phyloP scores from a whole-genome alignment of 1,140 invertebrate species.

The Drosophila nebulosa region DNA sequence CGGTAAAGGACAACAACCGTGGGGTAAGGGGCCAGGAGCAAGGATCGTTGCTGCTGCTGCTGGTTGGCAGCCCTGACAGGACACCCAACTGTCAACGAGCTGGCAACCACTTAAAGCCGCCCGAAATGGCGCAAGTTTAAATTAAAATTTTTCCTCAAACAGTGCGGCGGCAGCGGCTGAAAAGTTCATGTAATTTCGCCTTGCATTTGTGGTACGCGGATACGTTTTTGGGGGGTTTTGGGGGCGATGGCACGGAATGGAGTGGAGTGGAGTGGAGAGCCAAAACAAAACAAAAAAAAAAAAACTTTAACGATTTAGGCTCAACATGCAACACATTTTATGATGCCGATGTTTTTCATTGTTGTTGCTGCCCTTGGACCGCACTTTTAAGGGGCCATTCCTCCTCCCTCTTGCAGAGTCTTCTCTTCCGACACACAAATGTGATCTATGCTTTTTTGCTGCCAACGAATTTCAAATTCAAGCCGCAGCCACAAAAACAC shows the following conservation, averaged over 20 bases:
- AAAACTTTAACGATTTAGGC: conserved; percentile 79
- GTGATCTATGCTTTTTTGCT: conserved; percentile 66
- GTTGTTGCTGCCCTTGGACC: conserved; percentile 56
- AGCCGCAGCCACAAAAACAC: conserved; percentile 65
- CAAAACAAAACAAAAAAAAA: conserved; percentile 27
- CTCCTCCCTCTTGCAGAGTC: not conserved
- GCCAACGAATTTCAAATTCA: conserved; percentile 65
- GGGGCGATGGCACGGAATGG: no score
- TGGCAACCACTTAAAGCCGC: conserved; percentile 77
- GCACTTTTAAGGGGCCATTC: conserved; percentile 56
- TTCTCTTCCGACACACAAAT: conserved; percentile 27
- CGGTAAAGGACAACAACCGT: conserved; percentile 41
- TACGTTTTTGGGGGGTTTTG: no score
- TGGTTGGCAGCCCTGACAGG: conserved; percentile 33
- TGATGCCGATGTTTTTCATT: conserved; percentile 39
- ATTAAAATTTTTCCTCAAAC: conserved; percentile 76
- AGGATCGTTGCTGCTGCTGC: not conserved
- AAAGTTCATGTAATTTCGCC: conserved; percentile 72
- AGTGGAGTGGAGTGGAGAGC: not conserved
- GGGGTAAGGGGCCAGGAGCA: conserved; percentile 1
- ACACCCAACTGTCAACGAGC: conserved; percentile 73
- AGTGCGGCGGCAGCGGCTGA: conserved; percentile 42
- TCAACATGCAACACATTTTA: conserved; percentile 77
- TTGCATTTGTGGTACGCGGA: conserved; percentile 53
- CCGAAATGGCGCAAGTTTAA: conserved; percentile 80